A percentile compares a stretch with the other conserved stretches of the same genome.
Conservation (phyloP, 2,113 vertebrate species). For the Sitta europaea region DNA sequence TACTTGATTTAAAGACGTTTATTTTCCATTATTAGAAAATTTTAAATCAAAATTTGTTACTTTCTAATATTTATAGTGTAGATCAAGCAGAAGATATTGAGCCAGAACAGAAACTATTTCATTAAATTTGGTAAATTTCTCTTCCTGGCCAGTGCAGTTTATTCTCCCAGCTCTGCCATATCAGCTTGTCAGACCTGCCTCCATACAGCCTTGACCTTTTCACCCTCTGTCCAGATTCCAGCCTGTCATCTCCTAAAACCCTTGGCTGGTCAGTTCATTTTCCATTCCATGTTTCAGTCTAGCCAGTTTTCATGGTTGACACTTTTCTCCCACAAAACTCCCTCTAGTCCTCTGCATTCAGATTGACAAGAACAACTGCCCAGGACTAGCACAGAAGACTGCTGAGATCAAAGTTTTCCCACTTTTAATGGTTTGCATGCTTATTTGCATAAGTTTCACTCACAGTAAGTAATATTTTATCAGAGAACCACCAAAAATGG, state of each 20-base stretch:
- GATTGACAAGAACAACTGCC: neutral
- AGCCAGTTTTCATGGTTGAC: neutral
- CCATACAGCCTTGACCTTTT: neutral
- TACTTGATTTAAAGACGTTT: neutral
- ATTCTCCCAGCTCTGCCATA: neutral
- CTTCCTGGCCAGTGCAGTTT: neutral
- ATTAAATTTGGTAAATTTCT: neutral
- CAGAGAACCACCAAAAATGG: neutral
- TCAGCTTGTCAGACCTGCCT: neutral
- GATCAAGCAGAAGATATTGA: neutral
- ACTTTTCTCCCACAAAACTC: neutral
- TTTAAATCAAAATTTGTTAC: neutral
- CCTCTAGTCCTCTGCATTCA: neutral
- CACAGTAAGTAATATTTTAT: neutral
- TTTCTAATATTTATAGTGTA: neutral
- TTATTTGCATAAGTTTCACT: neutral
- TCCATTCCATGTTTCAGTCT: neutral
- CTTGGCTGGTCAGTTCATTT: neutral
- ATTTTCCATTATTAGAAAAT: neutral
- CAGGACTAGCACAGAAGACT: neutral
- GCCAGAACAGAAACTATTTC: neutral
- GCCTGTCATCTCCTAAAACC: neutral
- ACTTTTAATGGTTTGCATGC: rapidly evolving
- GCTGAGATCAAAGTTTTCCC: neutral
- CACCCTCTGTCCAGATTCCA: neutral